Evolutionary conservation across 2,888 invertebrate genomes (phyloP).

Genomic region (Drosophila nigricruria): DNA sequence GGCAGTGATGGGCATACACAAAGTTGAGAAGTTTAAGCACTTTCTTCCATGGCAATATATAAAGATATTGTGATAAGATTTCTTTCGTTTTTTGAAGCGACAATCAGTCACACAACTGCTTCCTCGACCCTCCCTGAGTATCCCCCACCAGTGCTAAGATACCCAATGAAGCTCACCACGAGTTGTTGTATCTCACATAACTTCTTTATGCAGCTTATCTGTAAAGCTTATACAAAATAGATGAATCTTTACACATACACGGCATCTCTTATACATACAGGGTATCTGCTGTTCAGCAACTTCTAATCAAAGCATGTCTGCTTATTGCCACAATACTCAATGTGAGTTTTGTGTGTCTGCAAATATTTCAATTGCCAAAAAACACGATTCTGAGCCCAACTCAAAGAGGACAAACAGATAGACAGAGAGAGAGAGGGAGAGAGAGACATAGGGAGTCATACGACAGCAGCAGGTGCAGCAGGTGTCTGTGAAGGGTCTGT

Average conservation of each 20-base stretch:
- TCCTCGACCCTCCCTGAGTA: no score
- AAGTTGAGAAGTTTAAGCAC: no score
- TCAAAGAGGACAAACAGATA: neutral
- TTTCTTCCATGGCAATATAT: no score
- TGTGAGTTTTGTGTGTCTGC: constrained; percentile 18
- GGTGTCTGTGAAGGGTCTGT: constrained; percentile 64
- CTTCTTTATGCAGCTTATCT: no score
- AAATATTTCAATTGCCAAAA: constrained; percentile 56
- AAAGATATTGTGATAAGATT: no score
- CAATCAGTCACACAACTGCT: no score
- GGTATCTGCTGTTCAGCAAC: neutral
- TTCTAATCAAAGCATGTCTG: neutral
- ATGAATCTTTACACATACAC: no score
- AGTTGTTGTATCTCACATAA: no score
- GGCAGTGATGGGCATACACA: neutral
- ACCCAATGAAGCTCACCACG: no score
- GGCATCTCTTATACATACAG: neutral
- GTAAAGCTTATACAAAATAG: no score
- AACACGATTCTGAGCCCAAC: constrained; percentile 25
- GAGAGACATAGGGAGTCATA: neutral
- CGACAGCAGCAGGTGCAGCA: constrained; percentile 36
- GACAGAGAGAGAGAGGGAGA: neutral
- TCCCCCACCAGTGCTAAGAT: no score
- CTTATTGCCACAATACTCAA: neutral
- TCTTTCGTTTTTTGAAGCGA: no score